Evolutionary conservation across 2,888 invertebrate genomes (phyloP).

Genomic region (Muscina levida): DNA sequence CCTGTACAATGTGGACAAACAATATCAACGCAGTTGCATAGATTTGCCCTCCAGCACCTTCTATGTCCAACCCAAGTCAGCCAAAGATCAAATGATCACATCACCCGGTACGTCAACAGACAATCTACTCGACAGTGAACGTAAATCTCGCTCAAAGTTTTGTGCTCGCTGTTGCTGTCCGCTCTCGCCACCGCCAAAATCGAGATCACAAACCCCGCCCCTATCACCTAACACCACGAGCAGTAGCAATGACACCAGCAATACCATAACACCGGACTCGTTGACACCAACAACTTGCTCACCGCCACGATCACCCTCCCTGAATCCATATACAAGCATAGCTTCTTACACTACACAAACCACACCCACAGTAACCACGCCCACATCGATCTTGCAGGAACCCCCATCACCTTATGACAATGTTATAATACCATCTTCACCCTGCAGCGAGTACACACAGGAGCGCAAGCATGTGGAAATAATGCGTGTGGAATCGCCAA

Average conservation of each 20-base stretch:
- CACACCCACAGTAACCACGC: constrained; percentile 65
- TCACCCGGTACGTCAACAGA: constrained; percentile 66
- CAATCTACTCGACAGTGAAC: constrained; percentile 67
- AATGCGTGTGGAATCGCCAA: constrained; percentile 67
- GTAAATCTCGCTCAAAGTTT: constrained; percentile 66
- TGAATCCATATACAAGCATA: constrained; percentile 68
- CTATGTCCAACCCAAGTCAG: constrained; percentile 69
- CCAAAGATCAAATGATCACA: not conserved
- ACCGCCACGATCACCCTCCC: constrained; percentile 68
- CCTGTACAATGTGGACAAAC: constrained; percentile 71
- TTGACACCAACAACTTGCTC: constrained; percentile 69
- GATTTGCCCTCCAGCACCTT: constrained; percentile 77
- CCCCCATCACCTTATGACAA: constrained; percentile 64
- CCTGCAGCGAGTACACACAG: constrained; percentile 68
- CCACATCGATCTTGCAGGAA: constrained; percentile 69
- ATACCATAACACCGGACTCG: constrained; percentile 65
- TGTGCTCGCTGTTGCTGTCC: constrained; percentile 78
- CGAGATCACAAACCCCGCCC: constrained; percentile 56
- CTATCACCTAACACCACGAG: constrained; percentile 54
- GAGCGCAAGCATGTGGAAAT: constrained; percentile 73
- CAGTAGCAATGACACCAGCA: constrained; percentile 43
- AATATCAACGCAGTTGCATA: constrained; percentile 79
- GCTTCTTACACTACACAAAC: constrained; percentile 67
- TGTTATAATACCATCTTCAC: constrained; percentile 36
- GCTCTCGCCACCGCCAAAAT: constrained; percentile 59